Conservation (phyloP, 2,797 vertebrate genomes). For the Enteromius afrohamiltoni region DNA sequence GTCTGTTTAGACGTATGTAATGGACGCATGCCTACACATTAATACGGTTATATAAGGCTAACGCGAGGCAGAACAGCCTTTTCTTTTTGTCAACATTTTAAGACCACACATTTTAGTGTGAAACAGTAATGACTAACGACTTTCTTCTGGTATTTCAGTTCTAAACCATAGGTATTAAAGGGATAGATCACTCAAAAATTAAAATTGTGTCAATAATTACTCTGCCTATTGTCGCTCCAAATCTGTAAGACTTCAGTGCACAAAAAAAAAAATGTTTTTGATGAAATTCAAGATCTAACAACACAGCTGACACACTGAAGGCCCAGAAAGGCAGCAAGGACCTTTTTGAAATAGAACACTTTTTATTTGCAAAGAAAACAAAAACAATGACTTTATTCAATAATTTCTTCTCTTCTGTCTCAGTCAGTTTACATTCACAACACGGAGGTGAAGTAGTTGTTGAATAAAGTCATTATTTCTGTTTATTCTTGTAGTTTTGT, state of each 20-base stretch:
- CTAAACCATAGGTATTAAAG: background rate
- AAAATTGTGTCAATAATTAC: background rate
- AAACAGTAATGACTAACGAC: background rate
- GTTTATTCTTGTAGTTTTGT: background rate
- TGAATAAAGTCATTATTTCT: too few species aligned
- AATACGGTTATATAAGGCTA: constrained; percentile 23
- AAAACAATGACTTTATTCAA: too few species aligned
- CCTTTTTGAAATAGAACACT: too few species aligned
- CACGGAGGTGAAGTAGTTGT: too few species aligned
- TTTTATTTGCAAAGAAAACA: too few species aligned
- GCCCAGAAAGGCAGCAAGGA: too few species aligned
- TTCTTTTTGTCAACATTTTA: background rate
- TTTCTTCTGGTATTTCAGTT: background rate
- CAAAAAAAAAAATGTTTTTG: background rate
- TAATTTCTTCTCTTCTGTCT: too few species aligned
- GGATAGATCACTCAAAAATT: background rate
- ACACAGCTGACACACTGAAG: too few species aligned
- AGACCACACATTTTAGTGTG: background rate
- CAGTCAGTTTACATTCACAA: too few species aligned
- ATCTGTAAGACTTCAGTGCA: background rate
- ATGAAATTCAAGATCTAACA: background rate
- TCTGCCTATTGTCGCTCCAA: background rate
- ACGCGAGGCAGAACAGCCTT: background rate
- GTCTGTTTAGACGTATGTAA: constrained; percentile 33
- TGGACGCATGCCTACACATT: constrained; percentile 45